Base-by-base conservation (phyloP, 2,113 vertebrate species). In the Oxyura jamaicensis region DNA sequence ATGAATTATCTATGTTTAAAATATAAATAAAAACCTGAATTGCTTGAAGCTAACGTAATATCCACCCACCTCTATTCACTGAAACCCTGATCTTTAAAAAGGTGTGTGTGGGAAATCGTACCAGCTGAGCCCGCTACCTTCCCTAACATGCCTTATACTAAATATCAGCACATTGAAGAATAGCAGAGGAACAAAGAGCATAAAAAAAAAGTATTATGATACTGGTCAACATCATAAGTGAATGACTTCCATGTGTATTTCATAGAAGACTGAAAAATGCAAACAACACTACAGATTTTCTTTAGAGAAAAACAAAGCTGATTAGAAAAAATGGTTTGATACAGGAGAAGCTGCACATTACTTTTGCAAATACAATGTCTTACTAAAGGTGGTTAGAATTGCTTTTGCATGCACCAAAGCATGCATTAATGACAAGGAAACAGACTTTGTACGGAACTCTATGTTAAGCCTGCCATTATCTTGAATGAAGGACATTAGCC, bases 21-120 rank as follows among this genome's bases (percentile, higher is more conserved):
- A 89, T 19, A 52, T 22, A 65, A 68, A 83, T 13, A 10, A 83
- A n/a, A 2, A 1, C 13, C 2, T 67, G 23, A 42, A 90, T 48
- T 88, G 46, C 36, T 72, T 63, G 48, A 93, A 81, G 46, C 33
- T 91, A 63, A 48, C 48, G 67, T 58, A 86, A 90, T 71, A 91
- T 48, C 56, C 76, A 90, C 90, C 79, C 76, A 88, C 93, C 13
- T 60, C 88, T 93, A 72, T 78, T 90, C 85, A 88, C 60, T 83
- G 65, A 75, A 86, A 95, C 75, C 26, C 22, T 71, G 65, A 68
- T 79, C 62, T 89, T 89, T 83, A 76, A 73, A 93, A 95, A 85
- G 20, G 36, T 80, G 50, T 81, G 90, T 39, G 96, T 0, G 91
- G 65, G 80, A 90, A 88, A 73, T 31, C 44, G 63, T 90, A 93